A percentile compares a stretch with the other conserved stretches of the same genome.
These are phyloP conservation scores for Hymenochirus boettgeri DNA, from an alignment of 2,113 vertebrate species.

Conservation along the genomic window DNA sequence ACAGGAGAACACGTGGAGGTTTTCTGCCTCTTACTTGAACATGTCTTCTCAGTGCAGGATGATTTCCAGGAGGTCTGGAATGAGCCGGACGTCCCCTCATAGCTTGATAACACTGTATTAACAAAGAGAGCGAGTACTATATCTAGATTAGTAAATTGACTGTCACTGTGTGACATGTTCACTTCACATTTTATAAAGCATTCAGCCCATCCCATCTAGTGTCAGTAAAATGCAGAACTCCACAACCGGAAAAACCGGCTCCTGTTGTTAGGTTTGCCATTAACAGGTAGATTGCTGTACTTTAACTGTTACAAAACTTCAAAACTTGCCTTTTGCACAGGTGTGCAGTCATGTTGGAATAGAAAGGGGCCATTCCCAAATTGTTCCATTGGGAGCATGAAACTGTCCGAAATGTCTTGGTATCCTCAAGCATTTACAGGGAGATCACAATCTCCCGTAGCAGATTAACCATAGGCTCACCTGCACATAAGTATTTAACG, in stretches of 20 bases:
- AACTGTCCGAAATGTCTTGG: too few species aligned
- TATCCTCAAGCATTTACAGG: too few species aligned
- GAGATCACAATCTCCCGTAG: too few species aligned
- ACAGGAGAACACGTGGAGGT: conserved; percentile 22
- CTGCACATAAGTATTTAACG: too few species aligned
- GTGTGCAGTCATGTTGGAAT: too few species aligned
- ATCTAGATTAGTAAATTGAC: too few species aligned
- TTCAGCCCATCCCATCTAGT: conserved; percentile 14
- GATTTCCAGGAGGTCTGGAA: not conserved
- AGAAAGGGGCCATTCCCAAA: too few species aligned
- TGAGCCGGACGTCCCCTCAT: conserved; percentile 12
- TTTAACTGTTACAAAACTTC: too few species aligned
- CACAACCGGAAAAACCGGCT: conserved; percentile 34
- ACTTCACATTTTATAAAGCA: conserved; percentile 8
- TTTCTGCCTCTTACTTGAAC: conserved; percentile 20
- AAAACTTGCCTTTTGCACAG: too few species aligned
- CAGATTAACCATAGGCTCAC: too few species aligned
- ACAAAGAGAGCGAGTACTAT: not conserved
- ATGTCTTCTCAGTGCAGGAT: conserved; percentile 14
- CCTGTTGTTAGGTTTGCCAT: not conserved
- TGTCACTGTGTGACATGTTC: conserved; percentile 6
- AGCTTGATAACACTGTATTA: not conserved
- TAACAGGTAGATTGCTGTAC: too few species aligned
- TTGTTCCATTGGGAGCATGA: too few species aligned
- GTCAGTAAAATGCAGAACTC: not conserved